Evolutionary conservation across 2,888 invertebrate species (phyloP), one percentile per base, ranked within the genome.

Genomic region (Tetropium fuscum): DNA sequence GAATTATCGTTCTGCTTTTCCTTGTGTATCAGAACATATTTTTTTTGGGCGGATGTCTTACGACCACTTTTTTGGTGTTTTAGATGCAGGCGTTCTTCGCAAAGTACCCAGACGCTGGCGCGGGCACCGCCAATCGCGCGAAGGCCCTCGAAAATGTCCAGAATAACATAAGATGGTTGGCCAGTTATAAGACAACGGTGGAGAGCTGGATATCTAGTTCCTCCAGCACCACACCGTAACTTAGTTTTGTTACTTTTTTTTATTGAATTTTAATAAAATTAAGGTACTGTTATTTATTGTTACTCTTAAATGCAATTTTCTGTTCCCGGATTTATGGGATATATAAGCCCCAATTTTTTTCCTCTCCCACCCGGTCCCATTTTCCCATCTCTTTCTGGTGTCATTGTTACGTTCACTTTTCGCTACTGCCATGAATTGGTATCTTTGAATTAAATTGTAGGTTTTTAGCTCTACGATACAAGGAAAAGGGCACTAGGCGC

Each of bases 51-150:
- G n/a, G n/a, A n/a, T n/a, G n/a, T n/a, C n/a, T n/a, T 22, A 22
- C 3, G 8, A 20, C 13, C 2, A 43, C 3, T 19, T 2, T 10
- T 58, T 22, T 11, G 10, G 1, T 20, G 1, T 82, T 80, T 10
- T 75, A 92, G 92, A 90, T 94, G 86, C 83, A 89, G 71, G 80
- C 81, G 0, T 95, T 96, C 82, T 95, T 95, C 77, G 82, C 79
- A 0, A 84, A 88, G 71, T 89, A 94, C 78, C 94, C 95, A 0
- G 89, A 95, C 0, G 94, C 93, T 0, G 97, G 97, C 0, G 94
- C 97, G 1, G 96, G 96, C 0, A 89, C 85, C 20, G 79, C 87
- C 5, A 88, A 89, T 0, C 85, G 97, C 20, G 83, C 84, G 13
- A 88, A 89, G 68, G 94, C 96, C 0, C 76, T 94, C 1, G 95